Conservation (phyloP, 1,140 invertebrate genomes). For the Archivesica marissinica region DNA sequence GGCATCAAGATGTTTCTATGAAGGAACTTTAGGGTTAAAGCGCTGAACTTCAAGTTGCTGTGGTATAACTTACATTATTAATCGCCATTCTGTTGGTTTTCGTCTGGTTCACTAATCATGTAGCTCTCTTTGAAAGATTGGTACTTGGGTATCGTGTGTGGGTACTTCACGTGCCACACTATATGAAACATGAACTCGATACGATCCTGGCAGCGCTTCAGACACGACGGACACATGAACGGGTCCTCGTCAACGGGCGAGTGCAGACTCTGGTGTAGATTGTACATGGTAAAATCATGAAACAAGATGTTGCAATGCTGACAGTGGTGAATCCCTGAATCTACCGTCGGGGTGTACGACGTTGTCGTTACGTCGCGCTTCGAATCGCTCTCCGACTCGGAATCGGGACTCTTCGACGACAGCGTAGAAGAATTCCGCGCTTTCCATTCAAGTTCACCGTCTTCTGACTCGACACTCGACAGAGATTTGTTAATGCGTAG, state of each 20-base stretch:
- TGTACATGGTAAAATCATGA: conserved; percentile 81
- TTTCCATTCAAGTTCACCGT: conserved; percentile 70
- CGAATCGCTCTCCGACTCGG: conserved; percentile 76
- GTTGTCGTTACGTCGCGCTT: conserved; percentile 78
- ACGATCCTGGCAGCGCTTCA: conserved; percentile 80
- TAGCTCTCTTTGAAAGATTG: conserved; percentile 79
- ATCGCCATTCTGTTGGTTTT: conserved; percentile 17
- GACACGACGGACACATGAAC: conserved; percentile 79
- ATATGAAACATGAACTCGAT: conserved; percentile 83
- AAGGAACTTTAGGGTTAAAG: neutral
- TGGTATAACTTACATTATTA: neutral
- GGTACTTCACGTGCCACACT: conserved; percentile 82
- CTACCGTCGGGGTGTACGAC: conserved; percentile 74
- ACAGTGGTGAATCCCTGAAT: conserved; percentile 80
- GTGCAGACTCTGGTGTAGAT: conserved; percentile 81
- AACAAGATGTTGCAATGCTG: conserved; percentile 81
- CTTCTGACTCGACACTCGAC: conserved; percentile 71
- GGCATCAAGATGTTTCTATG: neutral
- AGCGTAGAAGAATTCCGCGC: conserved; percentile 48
- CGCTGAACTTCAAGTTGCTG: neutral
- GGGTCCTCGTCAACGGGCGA: conserved; percentile 77
- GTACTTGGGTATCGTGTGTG: conserved; percentile 82
- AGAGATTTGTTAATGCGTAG: conserved; percentile 78
- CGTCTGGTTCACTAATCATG: conserved; percentile 62
- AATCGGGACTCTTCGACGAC: conserved; percentile 67